Percentiles rank a stretch among this genome's conserved stretches.
Evolutionary conservation across 2,113 vertebrate genomes (phyloP).

Genomic region (Castor canadensis): DNA sequence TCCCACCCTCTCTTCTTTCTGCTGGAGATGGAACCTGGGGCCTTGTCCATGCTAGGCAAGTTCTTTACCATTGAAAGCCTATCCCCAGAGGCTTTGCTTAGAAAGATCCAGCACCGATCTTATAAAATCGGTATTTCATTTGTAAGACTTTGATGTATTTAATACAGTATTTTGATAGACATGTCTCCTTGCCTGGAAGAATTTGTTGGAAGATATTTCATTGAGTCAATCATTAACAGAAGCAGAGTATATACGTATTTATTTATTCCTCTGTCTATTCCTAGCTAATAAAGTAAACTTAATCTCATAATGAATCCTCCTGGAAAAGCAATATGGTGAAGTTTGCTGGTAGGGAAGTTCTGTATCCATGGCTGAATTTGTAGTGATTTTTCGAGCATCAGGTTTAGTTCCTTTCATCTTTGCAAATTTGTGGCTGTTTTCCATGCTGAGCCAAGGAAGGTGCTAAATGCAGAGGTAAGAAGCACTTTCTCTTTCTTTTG

Average conservation of each 20-base stretch:
- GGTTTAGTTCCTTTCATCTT: not conserved
- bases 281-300: slow-evolving; percentile 6
- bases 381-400: not conserved
- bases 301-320: not conserved
- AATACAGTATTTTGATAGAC: not conserved
- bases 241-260: not conserved
- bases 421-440: not conserved
- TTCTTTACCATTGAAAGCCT: too few species aligned
- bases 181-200: not conserved
- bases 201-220: not conserved
- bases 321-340: not conserved
- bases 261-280: not conserved
- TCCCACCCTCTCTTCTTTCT: not conserved
- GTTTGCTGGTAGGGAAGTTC: not conserved
- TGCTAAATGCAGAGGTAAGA: not conserved
- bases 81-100: too few species aligned
- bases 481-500: not conserved
- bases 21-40: not conserved
- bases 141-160: not conserved
- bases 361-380: not conserved
- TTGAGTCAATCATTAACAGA: not conserved
- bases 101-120: not conserved
- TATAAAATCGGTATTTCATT: not conserved
- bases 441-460: not conserved
- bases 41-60: not conserved